phyloP scores from a whole-genome alignment of 2,888 invertebrate genomes.

The Cordilura impudica region DNA sequence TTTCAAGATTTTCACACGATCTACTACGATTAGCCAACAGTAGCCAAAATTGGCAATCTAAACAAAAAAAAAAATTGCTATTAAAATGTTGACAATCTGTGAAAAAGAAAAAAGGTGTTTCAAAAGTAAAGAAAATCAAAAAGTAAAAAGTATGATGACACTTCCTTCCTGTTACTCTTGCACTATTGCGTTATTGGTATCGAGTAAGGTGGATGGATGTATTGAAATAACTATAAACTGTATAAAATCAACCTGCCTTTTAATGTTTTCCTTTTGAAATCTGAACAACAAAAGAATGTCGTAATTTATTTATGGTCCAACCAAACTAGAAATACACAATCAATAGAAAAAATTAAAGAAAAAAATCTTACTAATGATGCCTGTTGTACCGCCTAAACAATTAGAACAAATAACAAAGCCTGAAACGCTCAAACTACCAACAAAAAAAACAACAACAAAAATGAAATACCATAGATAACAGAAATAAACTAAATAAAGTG shows the following conservation, averaged over 20 bases:
- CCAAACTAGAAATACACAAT: conserved; percentile 15
- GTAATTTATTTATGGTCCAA: conserved; percentile 29
- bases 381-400: conserved; percentile 21
- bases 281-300: conserved; percentile 21
- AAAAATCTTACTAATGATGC: conserved; percentile 25
- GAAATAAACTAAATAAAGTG: conserved; percentile 27
- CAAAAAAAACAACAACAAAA: background rate
- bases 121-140: background rate
- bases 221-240: conserved; percentile 13
- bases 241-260: conserved; percentile 6
- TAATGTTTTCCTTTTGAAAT: background rate
- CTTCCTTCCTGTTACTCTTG: conserved; percentile 54
- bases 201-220: conserved; percentile 5
- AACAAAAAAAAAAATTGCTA: conserved; percentile 19
- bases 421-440: background rate
- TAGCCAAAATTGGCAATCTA: conserved; percentile 47
- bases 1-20: conserved; percentile 42
- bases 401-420: conserved; percentile 40
- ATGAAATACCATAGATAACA: no score
- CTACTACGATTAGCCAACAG: conserved; percentile 31
- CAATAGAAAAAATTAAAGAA: conserved; percentile 1
- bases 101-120: background rate
- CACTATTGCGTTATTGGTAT: background rate
- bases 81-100: conserved; percentile 19
- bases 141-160: conserved; percentile 27